Conservation (phyloP, 2,797 vertebrate species). For the Eulemur mongoz region DNA sequence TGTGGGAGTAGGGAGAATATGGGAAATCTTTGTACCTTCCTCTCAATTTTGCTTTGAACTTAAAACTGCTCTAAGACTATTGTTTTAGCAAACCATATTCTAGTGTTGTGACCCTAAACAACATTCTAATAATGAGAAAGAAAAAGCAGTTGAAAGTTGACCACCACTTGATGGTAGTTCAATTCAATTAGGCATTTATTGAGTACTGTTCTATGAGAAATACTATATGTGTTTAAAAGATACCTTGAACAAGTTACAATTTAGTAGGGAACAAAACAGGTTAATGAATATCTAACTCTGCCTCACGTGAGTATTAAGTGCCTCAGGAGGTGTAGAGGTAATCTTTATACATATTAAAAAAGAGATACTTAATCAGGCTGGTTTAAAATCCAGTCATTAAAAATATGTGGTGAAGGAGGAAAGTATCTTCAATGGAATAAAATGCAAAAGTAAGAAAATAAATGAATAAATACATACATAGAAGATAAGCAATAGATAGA, state of each 20-base stretch:
- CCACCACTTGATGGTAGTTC: neutral
- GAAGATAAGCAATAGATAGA: neutral
- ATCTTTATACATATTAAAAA: neutral
- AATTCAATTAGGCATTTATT: neutral
- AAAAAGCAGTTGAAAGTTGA: neutral
- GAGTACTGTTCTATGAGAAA: neutral
- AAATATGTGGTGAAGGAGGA: neutral
- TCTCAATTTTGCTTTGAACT: neutral
- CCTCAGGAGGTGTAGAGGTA: neutral
- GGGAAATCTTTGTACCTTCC: neutral
- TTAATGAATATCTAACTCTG: neutral
- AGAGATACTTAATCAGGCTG: neutral
- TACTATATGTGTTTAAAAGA: neutral
- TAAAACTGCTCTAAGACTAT: neutral
- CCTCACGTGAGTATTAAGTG: neutral
- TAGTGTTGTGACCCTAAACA: neutral
- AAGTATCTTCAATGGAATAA: neutral
- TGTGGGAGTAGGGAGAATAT: too few species aligned
- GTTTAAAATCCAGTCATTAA: neutral
- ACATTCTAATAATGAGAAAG: neutral
- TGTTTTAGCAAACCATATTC: neutral
- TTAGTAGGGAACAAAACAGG: neutral
- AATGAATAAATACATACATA: neutral
- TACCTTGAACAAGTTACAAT: neutral
- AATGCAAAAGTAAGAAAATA: neutral